Evolutionary conservation across 2,113 vertebrate genomes (phyloP), one percentile per base, ranked within the genome.

Genomic region (Heteronetta atricapilla): DNA sequence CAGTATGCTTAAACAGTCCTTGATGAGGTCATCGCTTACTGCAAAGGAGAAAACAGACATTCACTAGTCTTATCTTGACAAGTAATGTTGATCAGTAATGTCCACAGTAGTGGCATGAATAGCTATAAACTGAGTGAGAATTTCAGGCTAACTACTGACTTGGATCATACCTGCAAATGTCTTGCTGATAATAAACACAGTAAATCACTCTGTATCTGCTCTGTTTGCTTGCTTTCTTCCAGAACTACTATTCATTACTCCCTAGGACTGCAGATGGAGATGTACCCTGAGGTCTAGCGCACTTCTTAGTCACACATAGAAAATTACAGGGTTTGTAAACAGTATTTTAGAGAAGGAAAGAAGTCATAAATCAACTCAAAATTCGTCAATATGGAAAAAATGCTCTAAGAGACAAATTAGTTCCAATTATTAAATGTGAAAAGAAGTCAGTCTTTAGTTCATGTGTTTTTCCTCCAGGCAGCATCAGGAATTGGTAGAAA

Each of bases 21-120:
- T 99, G 89, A 99, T 98, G 97, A 99, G 97, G 94, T 99, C 99
- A 93, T 99, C 99, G 33, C 99, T 99, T 98, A 99, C 99, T 99
- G 98, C 64, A 95, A 97, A 97, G 88, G 22, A 82, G 96, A 97
- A 86, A 64, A 89, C 36, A 89, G 72, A 67, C 10, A 87, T 40
- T 79, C 70, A 91, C 5, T 52, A 75, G 79, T 76, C 94, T 75
- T 7, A 9, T 2, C 1, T 15, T 53, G 70, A 78, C 48, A 34
- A 63, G 70, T 22, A 48, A 48, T 5, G 46, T 21, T 48, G 67
- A 76, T 16, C 42, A 58, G 53, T n/a, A 26, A 2, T 0, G 13
- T 8, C 46, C 68, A 4, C 14, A 33, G 33, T 1, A 74, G 38
- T n/a, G 68, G 63, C 29, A 58, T 0, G 6, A 50, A 33, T 2